Base-by-base conservation (phyloP, 1,140 invertebrate species). In the Ceratina australensis region DNA sequence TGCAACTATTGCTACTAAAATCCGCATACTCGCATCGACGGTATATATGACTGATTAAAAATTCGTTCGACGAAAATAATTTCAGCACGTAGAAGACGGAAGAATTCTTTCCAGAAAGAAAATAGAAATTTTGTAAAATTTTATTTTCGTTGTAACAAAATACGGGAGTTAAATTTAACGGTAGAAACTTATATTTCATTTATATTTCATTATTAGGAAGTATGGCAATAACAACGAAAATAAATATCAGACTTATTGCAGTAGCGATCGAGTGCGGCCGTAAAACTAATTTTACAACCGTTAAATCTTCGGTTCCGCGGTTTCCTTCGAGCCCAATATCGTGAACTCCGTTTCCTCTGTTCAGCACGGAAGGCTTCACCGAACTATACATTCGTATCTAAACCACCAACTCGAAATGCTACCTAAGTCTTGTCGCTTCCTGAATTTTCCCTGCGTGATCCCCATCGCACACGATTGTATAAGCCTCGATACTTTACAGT, bases 231-330 rank as follows among this genome's bases (percentile, higher is more conserved):
- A 33, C 28, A 56, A 56, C 2, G 50, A 20, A 56, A 56, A 68
- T 68, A 68, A 20, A 24, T 22, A 69, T 33, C n/a, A 7, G 13
- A 33, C 1, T n/a, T 10, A 42, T 54, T 20, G n/a, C 18, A 64
- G 24, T 7, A 33, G 20, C 26, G 54, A 47, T 22, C 24, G 49
- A 13, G n/a, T 13, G 2, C 26, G 26, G 26, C 16, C 54, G 54
- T 59, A 47, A 59, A 57, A 26, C n/a, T 57, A 47, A 42, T 42
- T 71, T 71, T 59, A 59, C 20, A 57, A 16, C 16, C 54, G 16
- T 33, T 71, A 57, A 57, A 57, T 71, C 52, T 47, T 18, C n/a
- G 54, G n/a, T 12, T 20, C 12, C 33, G 28, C 15, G 54, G 54
- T 57, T 71, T n/a, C 20, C 20, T 59, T 57, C 52, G 15, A 42